Evolutionary conservation across 1,140 invertebrate species (phyloP).

Genomic region (Danaus melanippus): DNA sequence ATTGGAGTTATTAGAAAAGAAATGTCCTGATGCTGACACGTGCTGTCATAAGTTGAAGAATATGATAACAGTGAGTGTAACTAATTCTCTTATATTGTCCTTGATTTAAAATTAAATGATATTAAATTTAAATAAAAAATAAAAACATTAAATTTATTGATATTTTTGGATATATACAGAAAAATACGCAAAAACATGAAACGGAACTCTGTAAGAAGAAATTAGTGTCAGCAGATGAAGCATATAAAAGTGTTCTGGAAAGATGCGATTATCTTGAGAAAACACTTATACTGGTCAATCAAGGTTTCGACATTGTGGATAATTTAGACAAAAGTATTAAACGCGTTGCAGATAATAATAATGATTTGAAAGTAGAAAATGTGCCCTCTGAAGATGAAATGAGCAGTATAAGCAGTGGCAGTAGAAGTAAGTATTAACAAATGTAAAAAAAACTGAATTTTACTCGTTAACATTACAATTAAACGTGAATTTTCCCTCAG

Average conservation of each 20-base stretch:
- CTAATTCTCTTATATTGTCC: constrained; percentile 5
- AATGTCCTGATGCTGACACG: constrained; percentile 38
- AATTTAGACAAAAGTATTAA: constrained; percentile 1
- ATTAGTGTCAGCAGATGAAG: constrained; percentile 36
- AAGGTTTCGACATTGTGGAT: constrained; percentile 33
- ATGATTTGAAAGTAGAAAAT: constrained; percentile 31
- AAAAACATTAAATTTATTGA: too few relatives aligned
- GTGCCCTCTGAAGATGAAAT: constrained; percentile 41
- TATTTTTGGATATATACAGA: constrained; percentile 32
- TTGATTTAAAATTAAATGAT: constrained; percentile 7
- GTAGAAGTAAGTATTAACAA: constrained; percentile 28
- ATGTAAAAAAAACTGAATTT: too few relatives aligned
- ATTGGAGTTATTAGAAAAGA: constrained; percentile 38
- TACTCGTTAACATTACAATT: too few relatives aligned
- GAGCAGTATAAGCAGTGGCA: constrained; percentile 5
- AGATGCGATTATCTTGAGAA: constrained; percentile 50
- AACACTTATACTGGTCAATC: constrained; percentile 44
- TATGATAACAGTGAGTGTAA: constrained; percentile 41
- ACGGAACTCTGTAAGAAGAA: constrained; percentile 46
- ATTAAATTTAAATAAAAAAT: too few relatives aligned
- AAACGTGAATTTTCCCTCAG: constrained; percentile 26
- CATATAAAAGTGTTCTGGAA: constrained; percentile 33
- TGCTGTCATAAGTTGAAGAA: constrained; percentile 55
- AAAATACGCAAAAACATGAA: constrained; percentile 40
- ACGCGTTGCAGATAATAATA: background rate